Percentiles rank a stretch among this genome's conserved stretches.
Evolutionary conservation across 2,113 vertebrate species (phyloP).

Genomic region (Sciurus niger): DNA sequence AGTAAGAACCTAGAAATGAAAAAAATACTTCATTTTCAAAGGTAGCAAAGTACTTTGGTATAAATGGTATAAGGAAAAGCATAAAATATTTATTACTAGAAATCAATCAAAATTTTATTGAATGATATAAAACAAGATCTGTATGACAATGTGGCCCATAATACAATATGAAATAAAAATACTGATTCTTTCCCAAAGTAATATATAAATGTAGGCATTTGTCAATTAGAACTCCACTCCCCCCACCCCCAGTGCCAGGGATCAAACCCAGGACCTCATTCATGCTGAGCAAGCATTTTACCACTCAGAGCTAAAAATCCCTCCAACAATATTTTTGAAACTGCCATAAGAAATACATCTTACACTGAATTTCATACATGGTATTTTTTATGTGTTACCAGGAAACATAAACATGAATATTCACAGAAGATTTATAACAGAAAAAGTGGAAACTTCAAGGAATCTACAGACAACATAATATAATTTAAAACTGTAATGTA

Average conservation of each 20-base stretch:
- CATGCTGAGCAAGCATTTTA: not conserved
- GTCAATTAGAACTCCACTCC: not conserved
- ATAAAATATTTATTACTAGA: not conserved
- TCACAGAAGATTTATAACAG: not conserved
- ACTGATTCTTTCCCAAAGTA: not conserved
- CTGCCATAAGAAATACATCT: constrained; percentile 9
- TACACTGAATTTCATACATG: constrained; percentile 33
- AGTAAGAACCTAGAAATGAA: not conserved
- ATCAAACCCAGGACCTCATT: not conserved
- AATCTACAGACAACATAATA: not conserved
- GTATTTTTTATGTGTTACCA: not conserved
- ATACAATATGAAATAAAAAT: constrained; percentile 4
- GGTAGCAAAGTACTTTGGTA: not conserved
- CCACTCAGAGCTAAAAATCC: not conserved
- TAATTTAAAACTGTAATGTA: not conserved
- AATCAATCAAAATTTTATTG: constrained; percentile 6
- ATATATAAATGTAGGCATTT: not conserved
- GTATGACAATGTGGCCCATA: not conserved
- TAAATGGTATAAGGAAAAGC: not conserved
- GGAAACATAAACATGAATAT: not conserved
- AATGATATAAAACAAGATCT: not conserved
- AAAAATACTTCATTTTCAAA: not conserved
- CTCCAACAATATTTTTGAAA: not conserved
- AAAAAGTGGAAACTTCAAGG: not conserved
- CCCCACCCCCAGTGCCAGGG: too few relatives aligned